Percentiles rank a stretch among this genome's conserved stretches.
Evolutionary conservation across 2,888 invertebrate species (phyloP).

Genomic region (Hyposoter dolosus): DNA sequence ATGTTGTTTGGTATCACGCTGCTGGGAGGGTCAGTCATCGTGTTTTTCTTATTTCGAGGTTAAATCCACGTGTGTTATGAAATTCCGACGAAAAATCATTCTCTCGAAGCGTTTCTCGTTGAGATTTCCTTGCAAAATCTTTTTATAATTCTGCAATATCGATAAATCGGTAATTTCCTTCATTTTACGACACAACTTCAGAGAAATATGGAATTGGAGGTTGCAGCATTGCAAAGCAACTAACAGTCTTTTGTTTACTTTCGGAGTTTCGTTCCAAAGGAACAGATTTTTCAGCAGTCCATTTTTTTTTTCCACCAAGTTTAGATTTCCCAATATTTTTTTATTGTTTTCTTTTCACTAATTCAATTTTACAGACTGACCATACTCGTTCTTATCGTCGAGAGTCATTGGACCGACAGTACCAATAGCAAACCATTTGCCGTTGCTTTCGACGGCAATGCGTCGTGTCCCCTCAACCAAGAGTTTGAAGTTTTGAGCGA

Average conservation of each 20-base stretch:
- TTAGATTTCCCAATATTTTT: neutral
- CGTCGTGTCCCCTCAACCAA: conserved; percentile 91
- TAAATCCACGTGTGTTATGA: conserved; percentile 24
- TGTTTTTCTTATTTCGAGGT: conserved; percentile 51
- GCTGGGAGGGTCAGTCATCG: conserved; percentile 89
- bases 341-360: too few relatives aligned
- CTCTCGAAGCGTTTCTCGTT: neutral
- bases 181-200: neutral
- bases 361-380: conserved; percentile 88
- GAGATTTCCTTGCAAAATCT: neutral
- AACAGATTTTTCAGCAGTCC: neutral
- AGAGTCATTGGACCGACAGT: conserved; percentile 90
- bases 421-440: conserved; percentile 88
- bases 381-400: conserved; percentile 92
- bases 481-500: conserved; percentile 90
- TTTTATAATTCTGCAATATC: neutral
- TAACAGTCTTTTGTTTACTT: neutral
- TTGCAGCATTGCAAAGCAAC: neutral
- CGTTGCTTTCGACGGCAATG: conserved; percentile 89
- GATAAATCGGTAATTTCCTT: neutral
- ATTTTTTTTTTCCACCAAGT: neutral
- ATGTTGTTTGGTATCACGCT: conserved; percentile 92
- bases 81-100: neutral
- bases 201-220: neutral
- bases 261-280: neutral